Conservation (phyloP, 2,888 invertebrate genomes). For the Folsomia manolachei region DNA sequence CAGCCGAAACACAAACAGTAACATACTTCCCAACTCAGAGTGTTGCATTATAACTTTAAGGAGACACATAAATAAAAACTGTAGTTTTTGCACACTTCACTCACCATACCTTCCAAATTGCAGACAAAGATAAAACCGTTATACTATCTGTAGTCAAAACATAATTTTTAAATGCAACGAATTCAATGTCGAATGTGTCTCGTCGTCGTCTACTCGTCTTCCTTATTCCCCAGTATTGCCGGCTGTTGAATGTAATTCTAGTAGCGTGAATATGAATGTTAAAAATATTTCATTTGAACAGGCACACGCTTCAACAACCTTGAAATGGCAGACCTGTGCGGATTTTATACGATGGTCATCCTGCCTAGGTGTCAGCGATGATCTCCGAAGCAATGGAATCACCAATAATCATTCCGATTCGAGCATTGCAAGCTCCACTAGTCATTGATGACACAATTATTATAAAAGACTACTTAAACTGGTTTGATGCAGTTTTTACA, state of each 20-base stretch:
- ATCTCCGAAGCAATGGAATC: conserved; percentile 29
- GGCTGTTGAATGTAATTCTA: too few species aligned
- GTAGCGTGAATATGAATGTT: too few species aligned
- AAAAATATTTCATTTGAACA: conserved; percentile 26
- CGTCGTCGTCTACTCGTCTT: too few species aligned
- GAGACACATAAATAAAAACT: too few species aligned
- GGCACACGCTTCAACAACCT: conserved; percentile 47
- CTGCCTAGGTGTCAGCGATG: conserved; percentile 17
- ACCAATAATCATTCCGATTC: conserved; percentile 27
- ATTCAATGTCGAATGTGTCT: too few species aligned
- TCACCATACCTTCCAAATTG: not conserved
- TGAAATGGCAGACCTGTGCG: conserved; percentile 50
- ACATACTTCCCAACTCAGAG: not conserved
- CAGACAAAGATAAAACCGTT: not conserved
- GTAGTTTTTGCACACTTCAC: not conserved
- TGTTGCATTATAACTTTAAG: too few species aligned
- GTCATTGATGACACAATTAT: conserved; percentile 3
- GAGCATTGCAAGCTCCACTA: conserved; percentile 14
- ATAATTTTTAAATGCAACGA: too few species aligned
- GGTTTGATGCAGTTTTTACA: not conserved
- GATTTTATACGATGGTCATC: conserved; percentile 50
- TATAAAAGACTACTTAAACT: not conserved
- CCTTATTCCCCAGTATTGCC: too few species aligned
- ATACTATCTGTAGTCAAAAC: too few species aligned
- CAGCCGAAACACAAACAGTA: not conserved